Evolutionary conservation across 2,888 invertebrate species (phyloP).

Genomic region (Nephrotoma appendiculata): DNA sequence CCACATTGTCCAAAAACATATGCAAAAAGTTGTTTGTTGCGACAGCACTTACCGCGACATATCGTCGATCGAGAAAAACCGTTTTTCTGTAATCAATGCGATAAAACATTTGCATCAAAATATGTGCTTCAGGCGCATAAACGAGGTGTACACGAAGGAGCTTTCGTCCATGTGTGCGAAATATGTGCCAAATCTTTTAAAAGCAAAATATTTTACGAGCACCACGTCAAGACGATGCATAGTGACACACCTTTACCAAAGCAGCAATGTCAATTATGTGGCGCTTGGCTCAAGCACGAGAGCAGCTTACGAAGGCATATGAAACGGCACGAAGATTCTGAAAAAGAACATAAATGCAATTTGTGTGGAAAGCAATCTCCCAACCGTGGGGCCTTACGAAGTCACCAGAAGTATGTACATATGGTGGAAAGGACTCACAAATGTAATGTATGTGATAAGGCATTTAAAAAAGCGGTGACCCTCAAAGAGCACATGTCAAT

Average conservation of each 20-base stretch:
- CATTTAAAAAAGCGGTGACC: constrained; percentile 21
- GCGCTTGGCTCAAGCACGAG: constrained; percentile 28
- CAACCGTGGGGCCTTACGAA: constrained; percentile 22
- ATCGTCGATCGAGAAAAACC: constrained; percentile 14
- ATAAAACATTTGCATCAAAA: constrained; percentile 24
- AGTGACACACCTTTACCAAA: constrained; percentile 23
- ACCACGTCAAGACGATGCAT: constrained; percentile 24
- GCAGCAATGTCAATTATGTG: constrained; percentile 27
- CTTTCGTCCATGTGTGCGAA: constrained; percentile 12
- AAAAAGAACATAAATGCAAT: constrained; percentile 22
- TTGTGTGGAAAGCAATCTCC: constrained; percentile 22
- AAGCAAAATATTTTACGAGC: constrained; percentile 25
- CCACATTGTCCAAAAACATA: constrained; percentile 16
- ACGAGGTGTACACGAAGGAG: constrained; percentile 15
- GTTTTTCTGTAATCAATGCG: constrained; percentile 24
- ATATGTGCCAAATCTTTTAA: constrained; percentile 30
- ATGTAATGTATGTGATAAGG: constrained; percentile 27
- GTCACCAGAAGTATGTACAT: constrained; percentile 28
- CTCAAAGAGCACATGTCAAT: constrained; percentile 29
- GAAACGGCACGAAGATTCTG: constrained; percentile 23
- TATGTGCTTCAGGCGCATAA: constrained; percentile 23
- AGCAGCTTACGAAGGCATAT: constrained; percentile 28
- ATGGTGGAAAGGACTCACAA: constrained; percentile 22
- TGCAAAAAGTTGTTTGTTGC: constrained; percentile 15
- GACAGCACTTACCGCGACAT: constrained; percentile 16